Base-by-base conservation (phyloP, 2,888 invertebrate species). In the Timandra comae region DNA sequence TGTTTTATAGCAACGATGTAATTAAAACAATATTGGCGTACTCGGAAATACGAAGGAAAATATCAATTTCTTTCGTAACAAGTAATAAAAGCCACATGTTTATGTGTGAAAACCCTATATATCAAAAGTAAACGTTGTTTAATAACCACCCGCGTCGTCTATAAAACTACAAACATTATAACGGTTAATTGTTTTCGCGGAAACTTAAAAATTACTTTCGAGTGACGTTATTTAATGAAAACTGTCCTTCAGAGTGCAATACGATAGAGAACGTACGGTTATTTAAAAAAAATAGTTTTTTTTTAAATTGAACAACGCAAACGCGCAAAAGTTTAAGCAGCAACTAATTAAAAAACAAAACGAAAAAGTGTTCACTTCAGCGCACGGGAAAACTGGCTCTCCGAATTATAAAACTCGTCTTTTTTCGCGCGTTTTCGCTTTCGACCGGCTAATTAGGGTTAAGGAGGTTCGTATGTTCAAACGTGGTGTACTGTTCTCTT, bases 321-420 rank as follows among this genome's bases (percentile, higher is more conserved):
- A 69, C 55, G 65, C 63, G 67, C 62, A 63, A 65, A 77, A 73
- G 67, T 77, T 73, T 71, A 73, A 77, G 66, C 69, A 74, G 67
- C 67, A 74, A 77, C 72, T 78, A 78, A 80, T 78, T 79, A 73
- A 78, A 74, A 76, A 73, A 74, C 69, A 75, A 77, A 76, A 71
- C 63, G 39, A 57, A 60, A 63, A 64, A 65, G 55, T 56, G 50
- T 56, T 56, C 64, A 56, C 69, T 69, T 65, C 56, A 61, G 58
- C 66, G 60, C 52, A 50, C 63, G 66, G 63, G 57, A 38, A 65
- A 63, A 67, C 16, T 68, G 72, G 68, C 69, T 73, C 70, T 64
- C 61, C 68, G 67, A 76, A 76, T 77, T 58, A 49, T 70, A 63
- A 65, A 73, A 68, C 62, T 71, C 62, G 47, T 66, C 63, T 52